These are phyloP conservation scores for Cyrtonyx montezumae DNA, from an alignment of 2,113 vertebrate genomes.

Conservation along the genomic window DNA sequence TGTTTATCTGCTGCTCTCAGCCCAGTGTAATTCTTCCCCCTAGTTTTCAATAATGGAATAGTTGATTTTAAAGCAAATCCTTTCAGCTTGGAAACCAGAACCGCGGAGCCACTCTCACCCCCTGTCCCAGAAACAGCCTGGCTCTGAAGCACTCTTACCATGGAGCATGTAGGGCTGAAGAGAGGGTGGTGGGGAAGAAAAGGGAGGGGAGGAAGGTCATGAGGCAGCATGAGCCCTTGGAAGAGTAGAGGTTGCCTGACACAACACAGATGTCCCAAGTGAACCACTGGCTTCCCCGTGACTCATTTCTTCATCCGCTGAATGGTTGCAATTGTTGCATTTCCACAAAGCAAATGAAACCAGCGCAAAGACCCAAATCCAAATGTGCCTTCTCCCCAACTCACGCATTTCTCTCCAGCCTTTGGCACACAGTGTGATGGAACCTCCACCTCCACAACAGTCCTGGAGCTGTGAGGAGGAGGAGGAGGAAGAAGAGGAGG, in stretches of 20 bases:
- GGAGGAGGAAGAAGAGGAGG: background rate
- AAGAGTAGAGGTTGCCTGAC: background rate
- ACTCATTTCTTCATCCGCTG: background rate
- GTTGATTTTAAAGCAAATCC: background rate
- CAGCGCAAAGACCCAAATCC: accelerated
- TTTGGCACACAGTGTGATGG: accelerated
- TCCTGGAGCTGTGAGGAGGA: background rate
- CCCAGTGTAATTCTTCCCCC: constrained; percentile 27
- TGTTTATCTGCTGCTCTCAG: background rate
- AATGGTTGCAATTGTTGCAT: background rate
- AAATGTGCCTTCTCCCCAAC: background rate
- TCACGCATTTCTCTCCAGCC: background rate
- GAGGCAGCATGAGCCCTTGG: background rate
- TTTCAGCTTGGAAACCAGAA: background rate
- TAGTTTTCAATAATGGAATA: constrained; percentile 17
- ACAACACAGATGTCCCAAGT: background rate
- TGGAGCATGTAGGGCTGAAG: accelerated
- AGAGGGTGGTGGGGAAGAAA: background rate
- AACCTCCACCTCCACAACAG: accelerated
- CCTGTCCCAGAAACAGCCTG: background rate
- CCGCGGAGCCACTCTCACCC: background rate
- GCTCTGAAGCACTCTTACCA: accelerated
- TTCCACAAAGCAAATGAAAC: accelerated
- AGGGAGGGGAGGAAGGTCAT: background rate
- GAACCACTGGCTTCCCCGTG: background rate